Evolutionary conservation across 2,797 vertebrate species (phyloP).

Genomic region (Sebastes trivittatus): DNA sequence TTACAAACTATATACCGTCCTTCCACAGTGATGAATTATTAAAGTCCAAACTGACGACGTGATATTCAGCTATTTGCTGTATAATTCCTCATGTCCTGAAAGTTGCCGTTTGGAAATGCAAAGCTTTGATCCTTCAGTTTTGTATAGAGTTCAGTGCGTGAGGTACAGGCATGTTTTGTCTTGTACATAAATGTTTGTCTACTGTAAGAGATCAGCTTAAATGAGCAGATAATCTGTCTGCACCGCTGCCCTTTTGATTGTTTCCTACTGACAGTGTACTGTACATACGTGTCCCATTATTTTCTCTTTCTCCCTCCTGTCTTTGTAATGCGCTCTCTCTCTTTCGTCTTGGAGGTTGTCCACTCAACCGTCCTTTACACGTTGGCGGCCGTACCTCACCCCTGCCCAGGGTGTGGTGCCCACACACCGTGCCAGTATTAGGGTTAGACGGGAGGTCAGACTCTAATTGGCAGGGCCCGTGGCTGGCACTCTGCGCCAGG

Average conservation of each 20-base stretch:
- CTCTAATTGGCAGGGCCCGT: slow-evolving; percentile 81
- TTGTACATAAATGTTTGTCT: slow-evolving; percentile 5
- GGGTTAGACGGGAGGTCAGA: slow-evolving; percentile 60
- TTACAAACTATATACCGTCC: neutral
- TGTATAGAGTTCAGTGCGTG: neutral
- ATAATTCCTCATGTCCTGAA: neutral
- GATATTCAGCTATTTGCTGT: neutral
- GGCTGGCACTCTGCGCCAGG: slow-evolving; percentile 68
- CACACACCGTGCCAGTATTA: slow-evolving; percentile 64
- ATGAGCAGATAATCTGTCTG: slow-evolving; percentile 9
- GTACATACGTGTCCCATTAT: neutral
- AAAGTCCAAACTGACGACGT: neutral
- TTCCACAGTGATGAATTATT: neutral
- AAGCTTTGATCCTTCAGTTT: neutral
- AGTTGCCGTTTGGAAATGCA: neutral
- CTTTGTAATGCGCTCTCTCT: neutral
- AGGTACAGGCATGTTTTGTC: neutral
- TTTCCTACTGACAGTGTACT: neutral
- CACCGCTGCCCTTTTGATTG: slow-evolving; percentile 1
- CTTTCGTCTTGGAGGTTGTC: slow-evolving; percentile 34
- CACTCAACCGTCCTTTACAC: slow-evolving; percentile 52
- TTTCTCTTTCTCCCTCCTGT: neutral
- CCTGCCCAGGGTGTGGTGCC: slow-evolving; percentile 57
- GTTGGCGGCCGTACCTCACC: slow-evolving; percentile 25
- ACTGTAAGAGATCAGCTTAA: neutral